Evolutionary conservation across 2,888 invertebrate species (phyloP), one percentile per base, ranked within the genome.

Genomic region (Hydrotaea diabolus): DNA sequence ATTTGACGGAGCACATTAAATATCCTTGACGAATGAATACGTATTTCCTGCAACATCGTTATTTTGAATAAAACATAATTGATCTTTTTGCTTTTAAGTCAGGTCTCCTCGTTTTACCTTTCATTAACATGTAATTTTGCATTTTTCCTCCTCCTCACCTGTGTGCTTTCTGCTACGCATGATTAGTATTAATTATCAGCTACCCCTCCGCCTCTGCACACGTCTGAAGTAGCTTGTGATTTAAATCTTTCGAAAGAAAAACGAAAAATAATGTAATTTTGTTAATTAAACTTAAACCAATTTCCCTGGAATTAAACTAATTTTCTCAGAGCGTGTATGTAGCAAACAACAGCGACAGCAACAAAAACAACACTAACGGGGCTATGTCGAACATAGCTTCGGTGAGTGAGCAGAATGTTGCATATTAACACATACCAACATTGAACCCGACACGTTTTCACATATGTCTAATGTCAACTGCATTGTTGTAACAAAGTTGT

Each of bases 401-500:
- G 15, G 15, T 26, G 26, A n/a, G n/a, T n/a, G 53, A 13, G 43
- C 59, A 74, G 23, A 26, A 66, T 80, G 66, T 75, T 80, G 75
- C 78, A 77, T 69, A 84, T 84, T 84, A 80, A 73, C 78, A 78
- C 75, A 81, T 75, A 72, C 77, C 64, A 74, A 69, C 81, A 78
- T 66, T 78, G 66, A 76, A 84, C 76, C 78, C 66, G 75, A 84
- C 84, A 81, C 81, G 81, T 81, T 76, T 81, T 76, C 81, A 81
- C 84, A 84, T 84, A 81, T 84, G 84, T 84, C 74, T 76, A 72
- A 78, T 78, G 84, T 84, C 81, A 84, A 78, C 78, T 84, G 81
- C 84, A 81, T 79, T 81, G 84, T 76, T 84, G 84, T 84, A 76
- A 59, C 62, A 75, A 84, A 78, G 76, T 81, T 81, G 62, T 71